These are phyloP conservation scores for Pocota personata DNA, from an alignment of 2,888 invertebrate genomes.

Conservation along the genomic window DNA sequence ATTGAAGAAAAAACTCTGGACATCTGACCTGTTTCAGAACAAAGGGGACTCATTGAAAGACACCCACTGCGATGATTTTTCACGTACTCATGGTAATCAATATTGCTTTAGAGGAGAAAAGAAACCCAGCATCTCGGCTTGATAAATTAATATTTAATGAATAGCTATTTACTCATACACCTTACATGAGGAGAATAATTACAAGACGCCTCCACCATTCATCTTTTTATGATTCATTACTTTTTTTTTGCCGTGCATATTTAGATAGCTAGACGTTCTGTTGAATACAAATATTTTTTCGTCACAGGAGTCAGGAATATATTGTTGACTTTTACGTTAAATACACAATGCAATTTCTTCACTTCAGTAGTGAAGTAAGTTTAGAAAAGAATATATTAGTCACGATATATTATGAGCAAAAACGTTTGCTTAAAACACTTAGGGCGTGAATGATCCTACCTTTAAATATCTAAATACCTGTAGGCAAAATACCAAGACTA, in stretches of 20 bases:
- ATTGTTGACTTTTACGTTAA: neutral
- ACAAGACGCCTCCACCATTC: conserved; percentile 53
- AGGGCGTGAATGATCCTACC: too few relatives aligned
- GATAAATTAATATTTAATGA: conserved; percentile 67
- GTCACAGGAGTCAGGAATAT: neutral
- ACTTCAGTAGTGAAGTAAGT: neutral
- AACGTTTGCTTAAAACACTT: too few relatives aligned
- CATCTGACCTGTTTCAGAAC: conserved; percentile 29
- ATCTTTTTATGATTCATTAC: conserved; percentile 32
- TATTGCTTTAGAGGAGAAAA: neutral
- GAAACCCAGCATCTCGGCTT: conserved; percentile 26
- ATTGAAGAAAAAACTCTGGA: neutral
- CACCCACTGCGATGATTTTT: conserved; percentile 23
- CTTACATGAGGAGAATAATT: conserved; percentile 66
- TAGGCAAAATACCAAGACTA: too few relatives aligned
- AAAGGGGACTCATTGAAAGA: conserved; percentile 23
- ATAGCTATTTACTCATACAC: conserved; percentile 61
- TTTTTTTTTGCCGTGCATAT: conserved; percentile 9
- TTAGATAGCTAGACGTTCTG: conserved; percentile 23
- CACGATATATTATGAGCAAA: too few relatives aligned
- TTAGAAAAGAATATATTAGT: neutral
- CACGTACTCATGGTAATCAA: conserved; percentile 16
- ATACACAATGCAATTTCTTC: neutral
- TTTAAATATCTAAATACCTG: too few relatives aligned
- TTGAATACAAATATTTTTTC: conserved; percentile 27